Evolutionary conservation across 2,113 vertebrate species (phyloP).

Genomic region (Phalacrocorax carbo): DNA sequence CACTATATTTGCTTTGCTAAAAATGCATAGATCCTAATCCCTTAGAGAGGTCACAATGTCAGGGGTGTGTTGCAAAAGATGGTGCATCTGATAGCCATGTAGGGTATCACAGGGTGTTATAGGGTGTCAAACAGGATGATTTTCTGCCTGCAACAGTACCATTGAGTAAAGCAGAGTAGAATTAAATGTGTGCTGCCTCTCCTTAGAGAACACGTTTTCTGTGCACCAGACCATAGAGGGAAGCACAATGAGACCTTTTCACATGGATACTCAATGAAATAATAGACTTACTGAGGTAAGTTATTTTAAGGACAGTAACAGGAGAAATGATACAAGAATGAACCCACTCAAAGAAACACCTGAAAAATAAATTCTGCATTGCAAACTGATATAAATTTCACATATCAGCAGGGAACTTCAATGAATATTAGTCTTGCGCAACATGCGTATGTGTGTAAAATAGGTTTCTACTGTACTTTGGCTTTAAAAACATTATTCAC

Average conservation of each 20-base stretch:
- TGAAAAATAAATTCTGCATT: conserved; percentile 28
- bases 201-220: background rate
- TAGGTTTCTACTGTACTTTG: conserved; percentile 57
- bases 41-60: background rate
- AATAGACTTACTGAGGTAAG: background rate
- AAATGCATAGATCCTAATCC: background rate
- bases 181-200: background rate
- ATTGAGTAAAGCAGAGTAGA: background rate
- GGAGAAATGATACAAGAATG: background rate
- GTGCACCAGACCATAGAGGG: background rate
- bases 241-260: conserved; percentile 11
- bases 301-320: conserved; percentile 9
- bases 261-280: conserved; percentile 21
- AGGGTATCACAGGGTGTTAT: background rate
- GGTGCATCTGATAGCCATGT: rapidly evolving
- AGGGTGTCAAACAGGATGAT: background rate
- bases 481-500: conserved; percentile 57
- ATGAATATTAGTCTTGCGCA: conserved; percentile 13
- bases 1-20: background rate
- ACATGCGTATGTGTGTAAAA: conserved; percentile 35
- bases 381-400: conserved; percentile 20
- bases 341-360: background rate
- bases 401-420: background rate
- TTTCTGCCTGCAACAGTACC: background rate
- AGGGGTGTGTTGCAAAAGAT: background rate